Evolutionary conservation across 2,113 vertebrate genomes (phyloP), one percentile per base, ranked within the genome.

Genomic region (Neomonachus schauinslandi): DNA sequence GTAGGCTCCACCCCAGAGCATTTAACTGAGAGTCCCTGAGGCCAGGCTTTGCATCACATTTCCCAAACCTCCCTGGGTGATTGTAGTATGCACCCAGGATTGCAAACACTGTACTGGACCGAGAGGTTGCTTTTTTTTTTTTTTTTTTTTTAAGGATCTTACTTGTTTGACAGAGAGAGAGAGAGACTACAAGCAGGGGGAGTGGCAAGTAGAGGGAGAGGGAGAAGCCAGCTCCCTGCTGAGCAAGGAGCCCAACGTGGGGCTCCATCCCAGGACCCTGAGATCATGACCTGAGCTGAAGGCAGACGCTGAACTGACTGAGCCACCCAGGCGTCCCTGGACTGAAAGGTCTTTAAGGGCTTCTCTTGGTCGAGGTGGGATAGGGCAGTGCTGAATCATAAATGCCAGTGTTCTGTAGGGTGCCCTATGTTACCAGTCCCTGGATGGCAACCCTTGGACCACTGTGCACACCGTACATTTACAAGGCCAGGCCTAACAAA

Each of bases 401-500:
- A 46, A n/a, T 26, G 49, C 26, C n/a, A 33, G 33, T 61, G 55
- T 53, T 39, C 7, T 21, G 5, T 31, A 46, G 59, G 57, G 42
- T 13, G 31, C n/a, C 86, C 18, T 1, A 18, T 26, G 8, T 42
- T 59, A 31, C 22, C n/a, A n/a, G 15, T 85, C 36, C 65, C 19
- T 19, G 33, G 55, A 8, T 85, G 79, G 61, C 76, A 94, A 4
- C n/a, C 31, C 88, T 76, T 36, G 16, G 51, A 88, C 53, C 16
- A 0, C 55, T 22, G 1, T n/a, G 31, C 39, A 16, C 14, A 8
- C 46, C 39, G 0, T 49, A 16, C 5, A 0, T 72, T 81, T 31
- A 26, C 15, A 46, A 72, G 55, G 55, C 42, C 11, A 8, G 0
- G 2, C 4, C 63, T 89, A 51, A 72, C 49, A 42, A 93, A 65